Base-by-base conservation (phyloP, 2,113 vertebrate species). In the Heterocephalus glaber region DNA sequence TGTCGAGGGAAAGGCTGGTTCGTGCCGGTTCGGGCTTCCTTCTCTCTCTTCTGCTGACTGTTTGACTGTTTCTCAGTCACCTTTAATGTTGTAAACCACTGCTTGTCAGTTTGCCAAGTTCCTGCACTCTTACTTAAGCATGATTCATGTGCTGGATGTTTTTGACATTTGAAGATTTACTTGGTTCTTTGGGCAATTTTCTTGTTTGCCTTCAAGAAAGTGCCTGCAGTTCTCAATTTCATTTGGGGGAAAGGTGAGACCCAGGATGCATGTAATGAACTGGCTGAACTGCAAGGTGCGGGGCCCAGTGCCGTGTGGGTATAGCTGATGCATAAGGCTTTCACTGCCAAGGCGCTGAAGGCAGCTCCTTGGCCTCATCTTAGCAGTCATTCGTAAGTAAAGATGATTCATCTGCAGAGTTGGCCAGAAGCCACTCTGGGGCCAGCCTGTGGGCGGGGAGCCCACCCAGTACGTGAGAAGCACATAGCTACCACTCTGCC, bases 81-180 rank as follows among this genome's bases (percentile, higher is more conserved):
- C 63, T 97, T 95, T 97, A 82, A 66, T 96, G 44, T 58, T 9
- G 3, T 92, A 97, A 98, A 92, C 61, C 94, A 52, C 83, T 90
- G n/a, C 89, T 97, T 95, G 92, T 96, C 97, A 95, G 61, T 68
- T 97, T 80, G 97, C 93, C 47, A 96, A 84, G 89, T 95, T 95
- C 72, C 10, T 11, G 24, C 96, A 77, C 80, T 95, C 97, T 52
- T 33, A 33, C 97, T 97, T 95, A 86, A 72, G 88, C 56, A 56
- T 92, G 80, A 97, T 81, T 95, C 1, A 20, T 30, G 22, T 60
- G 24, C 60, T 74, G 82, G 96, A 97, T 97, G 95, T 86, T 95
- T 97, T 96, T 97, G 97, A 97, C 97, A 88, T 96, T 97, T 97
- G 95, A 96, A 96, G 95, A 97, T 97, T n/a, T 96, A 94, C 95